Conservation (phyloP, 2,797 vertebrate genomes). For the Epinephelus coioides region DNA sequence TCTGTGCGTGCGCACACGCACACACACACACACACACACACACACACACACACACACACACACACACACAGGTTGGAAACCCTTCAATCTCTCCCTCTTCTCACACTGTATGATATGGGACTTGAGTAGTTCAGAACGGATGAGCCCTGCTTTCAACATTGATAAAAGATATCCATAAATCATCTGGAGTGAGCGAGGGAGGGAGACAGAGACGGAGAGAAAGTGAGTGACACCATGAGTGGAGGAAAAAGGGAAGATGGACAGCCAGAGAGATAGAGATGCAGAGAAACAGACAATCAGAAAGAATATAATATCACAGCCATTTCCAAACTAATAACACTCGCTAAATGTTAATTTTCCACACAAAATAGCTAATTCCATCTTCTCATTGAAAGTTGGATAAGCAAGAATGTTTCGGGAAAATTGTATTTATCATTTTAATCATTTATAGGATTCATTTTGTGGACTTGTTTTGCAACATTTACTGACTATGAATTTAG, state of each 20-base stretch:
- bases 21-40: slow-evolving; percentile 6
- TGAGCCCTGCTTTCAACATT: slow-evolving; percentile 74
- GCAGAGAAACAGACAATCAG: slow-evolving; percentile 27
- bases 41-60: slow-evolving; percentile 45
- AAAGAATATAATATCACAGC: slow-evolving; percentile 37
- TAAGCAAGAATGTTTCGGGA: background rate
- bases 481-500: background rate
- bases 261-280: background rate
- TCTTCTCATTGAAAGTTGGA: slow-evolving; percentile 5
- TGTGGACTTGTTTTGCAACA: background rate
- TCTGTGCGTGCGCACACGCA: slow-evolving; percentile 28
- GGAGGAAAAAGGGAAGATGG: slow-evolving; percentile 16
- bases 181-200: slow-evolving; percentile 44
- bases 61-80: slow-evolving; percentile 35
- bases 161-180: slow-evolving; percentile 80
- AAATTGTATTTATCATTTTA: background rate
- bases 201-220: background rate
- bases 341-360: slow-evolving; percentile 10
- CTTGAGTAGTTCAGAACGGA: slow-evolving; percentile 72
- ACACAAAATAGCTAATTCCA: background rate
- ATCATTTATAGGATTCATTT: background rate
- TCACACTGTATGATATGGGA: slow-evolving; percentile 51
- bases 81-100: slow-evolving; percentile 39
- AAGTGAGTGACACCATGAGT: slow-evolving; percentile 34
- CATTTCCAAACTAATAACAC: slow-evolving; percentile 27